A percentile compares a stretch with the other conserved stretches of the same genome.
phyloP scores from a whole-genome alignment of 1,140 invertebrate genomes.

The Amyelois transitella region DNA sequence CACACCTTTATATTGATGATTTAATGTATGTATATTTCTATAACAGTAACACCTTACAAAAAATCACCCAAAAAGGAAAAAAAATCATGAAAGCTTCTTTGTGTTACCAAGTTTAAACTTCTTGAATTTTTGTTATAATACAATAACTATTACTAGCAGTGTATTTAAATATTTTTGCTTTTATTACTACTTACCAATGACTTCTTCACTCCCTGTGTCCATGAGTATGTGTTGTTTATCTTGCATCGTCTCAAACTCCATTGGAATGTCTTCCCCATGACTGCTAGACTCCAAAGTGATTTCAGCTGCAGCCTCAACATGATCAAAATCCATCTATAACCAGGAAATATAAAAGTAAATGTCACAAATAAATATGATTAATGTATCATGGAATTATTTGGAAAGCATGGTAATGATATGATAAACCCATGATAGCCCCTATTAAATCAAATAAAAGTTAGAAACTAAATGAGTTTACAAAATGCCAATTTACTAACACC shows the following conservation, averaged over 20 bases:
- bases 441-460: background rate
- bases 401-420: too few relatives aligned
- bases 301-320: slow-evolving; percentile 38
- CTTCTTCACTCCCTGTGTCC: slow-evolving; percentile 57
- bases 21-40: too few relatives aligned
- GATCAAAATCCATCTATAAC: slow-evolving; percentile 52
- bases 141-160: too few relatives aligned
- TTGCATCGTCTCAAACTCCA: slow-evolving; percentile 54
- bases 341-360: slow-evolving; percentile 1
- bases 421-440: background rate
- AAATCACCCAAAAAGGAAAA: too few relatives aligned
- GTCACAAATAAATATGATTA: background rate
- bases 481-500: slow-evolving; percentile 30
- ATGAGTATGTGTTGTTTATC: slow-evolving; percentile 47
- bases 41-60: too few relatives aligned
- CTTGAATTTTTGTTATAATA: too few relatives aligned
- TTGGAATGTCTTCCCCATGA: slow-evolving; percentile 42
- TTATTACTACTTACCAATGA: slow-evolving; percentile 45
- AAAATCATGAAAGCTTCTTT: too few relatives aligned
- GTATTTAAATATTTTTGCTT: too few relatives aligned
- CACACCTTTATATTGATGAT: too few relatives aligned
- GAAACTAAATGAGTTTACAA: slow-evolving; percentile 8
- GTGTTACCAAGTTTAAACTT: too few relatives aligned
- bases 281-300: slow-evolving; percentile 30
- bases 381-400: too few relatives aligned